A percentile compares a stretch with the other conserved stretches of the same genome.
Conservation (phyloP, 2,797 vertebrate species). For the Australoheros facetus region DNA sequence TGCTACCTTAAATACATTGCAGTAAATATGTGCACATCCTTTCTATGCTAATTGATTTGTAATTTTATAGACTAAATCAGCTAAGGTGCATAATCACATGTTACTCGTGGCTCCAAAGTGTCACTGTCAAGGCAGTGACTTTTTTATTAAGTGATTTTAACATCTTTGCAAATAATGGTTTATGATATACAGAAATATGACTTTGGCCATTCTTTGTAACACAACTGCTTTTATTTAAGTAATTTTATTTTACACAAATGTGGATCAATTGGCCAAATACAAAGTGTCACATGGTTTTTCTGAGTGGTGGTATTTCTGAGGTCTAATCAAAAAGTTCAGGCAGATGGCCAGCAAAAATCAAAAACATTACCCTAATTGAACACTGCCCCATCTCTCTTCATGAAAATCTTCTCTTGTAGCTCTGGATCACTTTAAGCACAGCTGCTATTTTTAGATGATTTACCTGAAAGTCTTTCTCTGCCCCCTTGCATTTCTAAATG, state of each 20-base stretch:
- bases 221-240: not conserved
- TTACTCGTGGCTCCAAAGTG: not conserved
- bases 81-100: not conserved
- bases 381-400: not conserved
- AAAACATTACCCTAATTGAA: not conserved
- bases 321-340: not conserved
- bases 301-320: slow-evolving; percentile 3
- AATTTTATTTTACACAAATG: not conserved
- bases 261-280: not conserved
- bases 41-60: not conserved
- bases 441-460: not conserved
- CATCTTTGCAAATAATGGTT: not conserved
- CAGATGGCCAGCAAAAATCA: not conserved
- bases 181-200: not conserved
- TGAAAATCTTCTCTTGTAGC: not conserved
- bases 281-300: not conserved
- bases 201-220: not conserved
- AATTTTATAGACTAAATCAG: not conserved
- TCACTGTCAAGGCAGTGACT: not conserved
- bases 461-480: not conserved
- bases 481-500: not conserved
- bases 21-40: slow-evolving; percentile 5
- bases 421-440: not conserved
- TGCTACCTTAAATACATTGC: not conserved
- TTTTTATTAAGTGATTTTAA: slow-evolving; percentile 4